A percentile compares a stretch with the other conserved stretches of the same genome.
phyloP scores from a whole-genome alignment of 2,113 vertebrate species.

The Pagrus major region DNA sequence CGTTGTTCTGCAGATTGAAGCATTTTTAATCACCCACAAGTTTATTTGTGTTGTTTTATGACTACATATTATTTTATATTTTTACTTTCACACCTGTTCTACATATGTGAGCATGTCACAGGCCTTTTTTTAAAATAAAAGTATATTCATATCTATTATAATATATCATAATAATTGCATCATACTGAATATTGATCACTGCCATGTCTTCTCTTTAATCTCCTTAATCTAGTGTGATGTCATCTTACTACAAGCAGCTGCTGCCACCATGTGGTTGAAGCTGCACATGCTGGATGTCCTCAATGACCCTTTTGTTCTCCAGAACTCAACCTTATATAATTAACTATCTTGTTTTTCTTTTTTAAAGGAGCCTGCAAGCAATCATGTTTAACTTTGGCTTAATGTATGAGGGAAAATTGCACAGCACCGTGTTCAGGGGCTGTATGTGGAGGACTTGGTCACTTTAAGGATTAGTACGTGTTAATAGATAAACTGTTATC shows the following conservation, averaged over 20 bases:
- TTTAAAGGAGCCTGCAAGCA: not conserved
- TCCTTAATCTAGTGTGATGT: not conserved
- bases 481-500: slow-evolving; percentile 13
- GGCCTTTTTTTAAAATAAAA: not conserved
- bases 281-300: not conserved
- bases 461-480: slow-evolving; percentile 28
- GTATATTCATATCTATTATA: not conserved
- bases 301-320: not conserved
- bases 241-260: not conserved
- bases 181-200: not conserved
- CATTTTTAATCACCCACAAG: not conserved
- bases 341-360: not conserved
- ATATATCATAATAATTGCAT: too few relatives aligned
- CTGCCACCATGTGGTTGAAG: slow-evolving; percentile 54
- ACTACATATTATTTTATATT: too few relatives aligned
- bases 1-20: not conserved
- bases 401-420: not conserved
- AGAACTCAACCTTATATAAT: not conserved
- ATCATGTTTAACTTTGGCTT: not conserved
- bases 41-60: too few relatives aligned
- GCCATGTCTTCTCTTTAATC: not conserved
- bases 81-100: not conserved
- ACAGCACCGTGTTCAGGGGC: not conserved
- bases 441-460: not conserved
- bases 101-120: not conserved